Conservation (phyloP, 2,113 vertebrate species). For the Mormoops blainvillei region DNA sequence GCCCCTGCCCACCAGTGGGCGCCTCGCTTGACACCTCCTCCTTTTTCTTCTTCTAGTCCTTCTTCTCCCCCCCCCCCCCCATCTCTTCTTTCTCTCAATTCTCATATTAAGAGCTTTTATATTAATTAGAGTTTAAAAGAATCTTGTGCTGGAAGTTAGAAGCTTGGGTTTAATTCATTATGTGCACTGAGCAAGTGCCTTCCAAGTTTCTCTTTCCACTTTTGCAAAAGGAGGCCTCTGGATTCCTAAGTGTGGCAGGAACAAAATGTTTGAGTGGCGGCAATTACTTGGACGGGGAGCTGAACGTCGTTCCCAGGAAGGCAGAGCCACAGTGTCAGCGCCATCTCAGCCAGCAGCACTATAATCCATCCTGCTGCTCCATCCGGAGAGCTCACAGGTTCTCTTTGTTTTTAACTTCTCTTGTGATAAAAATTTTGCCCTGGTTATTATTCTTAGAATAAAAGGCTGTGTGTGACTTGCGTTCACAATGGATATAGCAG, state of each 20-base stretch:
- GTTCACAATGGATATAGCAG: slow-evolving; percentile 1
- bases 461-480: slow-evolving; percentile 6
- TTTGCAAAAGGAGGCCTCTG: not conserved
- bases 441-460: slow-evolving; percentile 41
- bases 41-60: not conserved
- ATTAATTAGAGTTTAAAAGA: not conserved
- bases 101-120: not conserved
- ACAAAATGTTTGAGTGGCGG: not conserved
- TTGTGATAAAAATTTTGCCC: slow-evolving; percentile 34
- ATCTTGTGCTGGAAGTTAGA: not conserved
- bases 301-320: not conserved
- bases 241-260: not conserved
- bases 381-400: not conserved
- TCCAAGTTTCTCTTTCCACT: not conserved
- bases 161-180: not conserved
- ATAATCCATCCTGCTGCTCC: not conserved
- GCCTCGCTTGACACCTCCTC: not conserved
- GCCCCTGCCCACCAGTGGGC: not conserved
- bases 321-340: not conserved
- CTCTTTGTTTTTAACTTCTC: not conserved
- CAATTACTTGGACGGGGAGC: not conserved
- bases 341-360: not conserved
- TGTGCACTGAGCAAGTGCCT: not conserved
- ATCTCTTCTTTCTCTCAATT: not conserved
- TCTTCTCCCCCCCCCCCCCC: not conserved